Base-by-base conservation (phyloP, 2,888 invertebrate species). In the Sarcophaga subvicina region DNA sequence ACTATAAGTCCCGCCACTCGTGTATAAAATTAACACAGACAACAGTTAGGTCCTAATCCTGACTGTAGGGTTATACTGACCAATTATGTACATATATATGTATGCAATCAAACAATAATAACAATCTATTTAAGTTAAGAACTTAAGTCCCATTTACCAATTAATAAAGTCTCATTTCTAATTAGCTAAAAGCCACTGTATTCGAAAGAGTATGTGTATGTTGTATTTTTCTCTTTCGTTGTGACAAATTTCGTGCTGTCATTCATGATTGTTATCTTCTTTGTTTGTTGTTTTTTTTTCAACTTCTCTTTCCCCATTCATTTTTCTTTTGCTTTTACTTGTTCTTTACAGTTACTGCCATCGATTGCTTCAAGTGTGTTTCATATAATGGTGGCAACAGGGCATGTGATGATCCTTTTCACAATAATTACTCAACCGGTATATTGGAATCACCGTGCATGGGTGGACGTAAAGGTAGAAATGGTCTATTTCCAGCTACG, bases 331-430 rank as follows among this genome's bases (percentile, higher is more conserved):
- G 0, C 49, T 49, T 4, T 69, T 60, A 60, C 22, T 72, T 8
- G 27, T 45, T 66, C 8, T 37, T 67, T 66, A 11, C 91, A 95
- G 96, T 94, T 22, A 93, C 94, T 88, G 94, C 95, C 78, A 98
- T 99, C 91, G 99, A 99, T 94, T 99, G 99, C 93, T 99, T 99
- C 95, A 98, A 98, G 93, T 99, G 99, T 93, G 97, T 98, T 71
- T 99, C 99, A 0, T 96, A 98, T 94, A 97, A 98, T 92, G 97
- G 97, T 37, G 95, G 95, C 90, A 98, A 98, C 92, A 95, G 89
- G 78, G 96, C 97, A 0, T 98, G 99, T 93, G 99, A 99, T 92
- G 99, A 99, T 93, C 98, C 98, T 0, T 98, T 98, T 94, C 98
- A 98, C 94, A 98, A 98, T 94, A 98, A 98, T 94, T 97, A 96